phyloP scores from a whole-genome alignment of 2,113 vertebrate genomes.

The Saimiri boliviensis region DNA sequence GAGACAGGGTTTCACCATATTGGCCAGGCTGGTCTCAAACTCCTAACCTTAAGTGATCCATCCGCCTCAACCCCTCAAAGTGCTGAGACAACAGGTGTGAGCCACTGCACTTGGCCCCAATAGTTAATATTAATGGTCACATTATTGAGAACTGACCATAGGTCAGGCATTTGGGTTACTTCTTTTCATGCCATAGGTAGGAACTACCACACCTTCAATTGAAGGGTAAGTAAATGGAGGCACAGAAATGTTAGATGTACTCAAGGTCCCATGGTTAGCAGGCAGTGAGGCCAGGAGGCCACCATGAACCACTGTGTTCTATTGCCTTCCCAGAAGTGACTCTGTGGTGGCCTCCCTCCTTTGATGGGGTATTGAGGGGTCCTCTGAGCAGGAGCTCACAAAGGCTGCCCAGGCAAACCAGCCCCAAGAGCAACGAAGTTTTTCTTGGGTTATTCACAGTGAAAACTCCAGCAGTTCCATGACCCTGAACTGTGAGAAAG shows the following conservation, averaged over 20 bases:
- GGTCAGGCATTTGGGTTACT: neutral
- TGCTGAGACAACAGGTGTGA: too few relatives aligned
- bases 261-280: neutral
- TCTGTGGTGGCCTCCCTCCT: neutral
- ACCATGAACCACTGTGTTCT: neutral
- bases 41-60: too few relatives aligned
- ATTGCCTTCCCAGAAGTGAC: neutral
- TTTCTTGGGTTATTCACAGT: neutral
- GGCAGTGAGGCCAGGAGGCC: neutral
- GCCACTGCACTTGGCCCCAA: too few relatives aligned
- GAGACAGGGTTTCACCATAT: too few relatives aligned
- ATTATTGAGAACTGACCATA: neutral
- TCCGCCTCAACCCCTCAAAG: too few relatives aligned
- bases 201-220: neutral
- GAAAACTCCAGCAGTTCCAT: neutral
- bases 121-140: neutral
- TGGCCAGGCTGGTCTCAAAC: too few relatives aligned
- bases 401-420: neutral
- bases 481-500: neutral
- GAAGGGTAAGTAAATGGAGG: neutral
- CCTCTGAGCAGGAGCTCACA: neutral
- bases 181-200: neutral
- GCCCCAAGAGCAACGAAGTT: neutral
- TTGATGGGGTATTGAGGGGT: neutral
- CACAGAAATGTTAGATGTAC: neutral